Conservation (phyloP, 2,113 vertebrate genomes). For the Megaceryle maxima region DNA sequence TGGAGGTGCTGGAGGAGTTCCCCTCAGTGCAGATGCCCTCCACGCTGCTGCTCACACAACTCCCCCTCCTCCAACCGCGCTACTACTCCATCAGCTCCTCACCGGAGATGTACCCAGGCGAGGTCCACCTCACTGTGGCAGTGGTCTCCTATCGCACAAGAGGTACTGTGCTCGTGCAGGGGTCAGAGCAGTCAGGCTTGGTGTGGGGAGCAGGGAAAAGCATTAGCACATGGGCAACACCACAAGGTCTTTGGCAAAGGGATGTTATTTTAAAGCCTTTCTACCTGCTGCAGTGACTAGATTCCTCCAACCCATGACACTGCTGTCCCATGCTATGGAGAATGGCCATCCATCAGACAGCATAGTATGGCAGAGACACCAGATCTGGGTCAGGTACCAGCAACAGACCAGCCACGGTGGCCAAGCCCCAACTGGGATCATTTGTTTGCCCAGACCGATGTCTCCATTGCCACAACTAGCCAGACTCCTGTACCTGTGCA, state of each 20-base stretch:
- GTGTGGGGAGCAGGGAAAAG: neutral
- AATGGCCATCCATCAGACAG: neutral
- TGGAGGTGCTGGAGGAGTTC: conserved; percentile 96
- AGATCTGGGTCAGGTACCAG: neutral
- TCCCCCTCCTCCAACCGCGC: conserved; percentile 92
- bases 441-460: neutral
- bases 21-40: conserved; percentile 92
- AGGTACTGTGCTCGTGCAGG: conserved; percentile 69
- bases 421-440: fast-evolving
- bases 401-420: neutral
- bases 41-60: conserved; percentile 93
- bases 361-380: neutral
- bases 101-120: conserved; percentile 86
- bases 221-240: neutral
- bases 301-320: neutral
- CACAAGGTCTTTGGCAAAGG: neutral
- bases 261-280: neutral
- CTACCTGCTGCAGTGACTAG: neutral
- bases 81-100: conserved; percentile 99
- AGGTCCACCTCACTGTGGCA: conserved; percentile 96
- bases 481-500: neutral
- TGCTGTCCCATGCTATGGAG: neutral
- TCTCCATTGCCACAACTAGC: neutral
- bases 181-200: neutral
- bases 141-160: conserved; percentile 91